A percentile compares a stretch with the other conserved stretches of the same genome.
Conservation (phyloP, 1,140 invertebrate species). For the Drosophila santomea region DNA sequence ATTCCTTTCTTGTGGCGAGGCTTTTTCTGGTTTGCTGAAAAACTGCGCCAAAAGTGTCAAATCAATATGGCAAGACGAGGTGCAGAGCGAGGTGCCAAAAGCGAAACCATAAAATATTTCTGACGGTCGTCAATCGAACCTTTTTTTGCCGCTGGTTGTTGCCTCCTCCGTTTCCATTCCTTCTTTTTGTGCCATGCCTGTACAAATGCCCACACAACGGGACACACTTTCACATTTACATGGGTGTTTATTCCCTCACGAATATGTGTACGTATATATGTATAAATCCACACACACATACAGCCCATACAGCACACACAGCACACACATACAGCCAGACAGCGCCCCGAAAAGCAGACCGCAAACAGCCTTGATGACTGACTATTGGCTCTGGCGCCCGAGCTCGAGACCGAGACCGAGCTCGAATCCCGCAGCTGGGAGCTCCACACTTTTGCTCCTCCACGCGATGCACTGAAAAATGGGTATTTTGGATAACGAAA, state of each 20-base stretch:
- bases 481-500: background rate
- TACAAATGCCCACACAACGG: conserved; percentile 25
- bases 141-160: conserved; percentile 37
- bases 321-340: conserved; percentile 36
- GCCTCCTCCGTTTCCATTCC: conserved; percentile 16
- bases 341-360: conserved; percentile 56
- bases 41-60: conserved; percentile 42
- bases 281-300: conserved; percentile 22
- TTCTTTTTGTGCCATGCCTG: conserved; percentile 3
- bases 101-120: conserved; percentile 68
- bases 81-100: conserved; percentile 45
- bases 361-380: conserved; percentile 63
- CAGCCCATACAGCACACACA: conserved; percentile 7
- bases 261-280: background rate
- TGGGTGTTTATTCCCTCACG: conserved; percentile 43
- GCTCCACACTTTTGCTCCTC: conserved; percentile 19
- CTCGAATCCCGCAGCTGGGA: conserved; percentile 35
- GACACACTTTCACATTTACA: conserved; percentile 32
- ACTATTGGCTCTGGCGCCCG: conserved; percentile 52
- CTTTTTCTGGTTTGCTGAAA: conserved; percentile 3
- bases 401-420: conserved; percentile 31
- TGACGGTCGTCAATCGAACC: conserved; percentile 55
- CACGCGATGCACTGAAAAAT: conserved; percentile 10
- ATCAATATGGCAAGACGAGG: conserved; percentile 52
- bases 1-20: conserved; percentile 10